Base-by-base conservation (phyloP, 2,888 invertebrate species). In the Thecophora atra region DNA sequence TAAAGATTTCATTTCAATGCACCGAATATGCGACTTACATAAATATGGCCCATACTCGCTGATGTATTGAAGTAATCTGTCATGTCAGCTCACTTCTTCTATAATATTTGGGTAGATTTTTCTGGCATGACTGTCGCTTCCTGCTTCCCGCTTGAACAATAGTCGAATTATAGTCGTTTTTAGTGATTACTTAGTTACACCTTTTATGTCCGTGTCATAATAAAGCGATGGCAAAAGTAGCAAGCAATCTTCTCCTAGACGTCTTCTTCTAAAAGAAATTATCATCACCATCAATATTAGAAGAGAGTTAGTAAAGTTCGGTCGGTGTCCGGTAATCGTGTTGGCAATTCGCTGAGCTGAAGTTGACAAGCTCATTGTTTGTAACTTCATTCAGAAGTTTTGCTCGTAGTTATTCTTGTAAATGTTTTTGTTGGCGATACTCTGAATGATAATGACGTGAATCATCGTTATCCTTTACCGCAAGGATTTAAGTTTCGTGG, bases 351-450 rank as follows among this genome's bases (percentile, higher is more conserved):
- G 47, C 21, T 69, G 26, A 19, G 47, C 60, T 69, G 28, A 44
- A 17, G 60, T 28, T 69, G 69, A 69, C 69, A 44, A 51, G 30
- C 51, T 69, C 47, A 51, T 47, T 60, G 47, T 60, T 62, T 58
- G 26, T 15, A 58, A 58, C 7, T 26, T 26, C 28, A 58, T 28
- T 58, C 24, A 24, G 28, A 28, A 26, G 58, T 58, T 58, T 26
- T 58, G 28, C 11, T 54, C 24, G 21, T 54, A 11, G 19, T 54
- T 54, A 21, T 11, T 54, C 2, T 7, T 54, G 19, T n/a, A 21
- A 21, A 7, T 21, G 54, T 11, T n/a, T 19, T 58, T 58, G 28
- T 17, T 58, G 3, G 15, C 13, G 26, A 8, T 58, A 24, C 15
- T 1, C 15, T 15, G 47, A 47, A 47, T n/a, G 2, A 47, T 47